Base-by-base conservation (phyloP, 1,140 invertebrate species). In the Monomorium pharaonis region DNA sequence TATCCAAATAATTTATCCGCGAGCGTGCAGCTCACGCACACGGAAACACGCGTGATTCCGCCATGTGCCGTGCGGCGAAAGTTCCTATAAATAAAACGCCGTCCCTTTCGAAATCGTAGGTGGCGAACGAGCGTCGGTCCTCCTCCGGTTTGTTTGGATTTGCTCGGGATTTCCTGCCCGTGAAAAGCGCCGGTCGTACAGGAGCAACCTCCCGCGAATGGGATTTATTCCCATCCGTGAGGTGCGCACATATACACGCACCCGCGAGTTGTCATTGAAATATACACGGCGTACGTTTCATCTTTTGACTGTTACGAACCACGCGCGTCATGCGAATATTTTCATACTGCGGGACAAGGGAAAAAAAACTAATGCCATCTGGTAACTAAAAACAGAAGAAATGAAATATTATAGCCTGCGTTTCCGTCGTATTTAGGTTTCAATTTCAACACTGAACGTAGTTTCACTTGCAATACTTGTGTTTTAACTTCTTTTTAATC, bases 1-100 rank as follows among this genome's bases (percentile, higher is more conserved):
- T 92, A 78, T 92, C 85, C 91, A 92, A 92, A 92, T 92, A 92
- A 92, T 92, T 92, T 91, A 92, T 84, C 69, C 85, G 6, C 67
- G 37, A 42, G 54, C 85, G 84, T 88, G 69, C 88, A 86, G 63
- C 80, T 85, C 85, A 70, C 75, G 81, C 65, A 65, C 70, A 87
- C 67, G 88, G 85, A 88, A 86, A 90, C 85, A 88, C 83, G 88
- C 91, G 85, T 67, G 70, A 90, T 89, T 89, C 81, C 88, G 88
- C 90, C 91, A 92, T 92, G 89, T 91, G 91, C 89, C 81, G 42
- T 70, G 76, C 81, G 81, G 81, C 81, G 86, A 86, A 91, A 90
- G 86, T 86, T 88, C 89, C 89, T 90, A 90, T 90, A 90, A 90
- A 90, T 90, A 90, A 90, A 90, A 84, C 84, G 70, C 63, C 88